Evolutionary conservation across 2,797 vertebrate genomes (phyloP).

Genomic region (Aldrovandia affinis): DNA sequence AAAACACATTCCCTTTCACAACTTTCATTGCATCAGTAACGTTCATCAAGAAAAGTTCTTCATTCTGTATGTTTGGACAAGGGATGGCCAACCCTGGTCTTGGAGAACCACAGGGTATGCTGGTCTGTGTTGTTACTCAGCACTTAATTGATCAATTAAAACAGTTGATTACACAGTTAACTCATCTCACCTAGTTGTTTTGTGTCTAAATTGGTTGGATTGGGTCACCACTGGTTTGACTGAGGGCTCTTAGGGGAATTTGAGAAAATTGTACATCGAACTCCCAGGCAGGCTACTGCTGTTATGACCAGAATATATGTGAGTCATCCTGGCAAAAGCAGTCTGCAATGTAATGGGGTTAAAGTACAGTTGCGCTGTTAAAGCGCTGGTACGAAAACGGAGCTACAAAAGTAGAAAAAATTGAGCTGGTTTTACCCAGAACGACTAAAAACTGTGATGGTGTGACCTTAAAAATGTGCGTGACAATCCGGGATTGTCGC

Average conservation of each 20-base stretch:
- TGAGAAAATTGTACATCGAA: background rate
- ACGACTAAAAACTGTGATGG: background rate
- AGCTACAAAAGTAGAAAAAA: background rate
- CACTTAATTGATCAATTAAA: no score
- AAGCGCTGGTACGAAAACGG: background rate
- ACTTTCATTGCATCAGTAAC: no score
- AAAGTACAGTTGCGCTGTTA: background rate
- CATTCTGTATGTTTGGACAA: no score
- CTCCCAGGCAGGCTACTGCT: background rate
- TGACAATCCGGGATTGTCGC: background rate
- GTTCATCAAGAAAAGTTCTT: no score
- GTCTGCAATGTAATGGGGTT: background rate
- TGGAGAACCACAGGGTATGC: no score
- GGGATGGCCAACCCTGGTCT: no score
- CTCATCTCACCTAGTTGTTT: no score
- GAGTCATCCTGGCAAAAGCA: background rate
- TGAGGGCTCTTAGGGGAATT: background rate
- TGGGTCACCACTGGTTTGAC: no score
- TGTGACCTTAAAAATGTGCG: background rate
- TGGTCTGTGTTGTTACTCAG: no score
- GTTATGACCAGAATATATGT: background rate
- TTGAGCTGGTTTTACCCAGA: background rate
- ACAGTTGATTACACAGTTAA: no score
- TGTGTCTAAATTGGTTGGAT: no score
- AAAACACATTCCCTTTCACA: no score